Evolutionary conservation across 2,113 vertebrate genomes (phyloP).

Genomic region (Saguinus imperator): DNA sequence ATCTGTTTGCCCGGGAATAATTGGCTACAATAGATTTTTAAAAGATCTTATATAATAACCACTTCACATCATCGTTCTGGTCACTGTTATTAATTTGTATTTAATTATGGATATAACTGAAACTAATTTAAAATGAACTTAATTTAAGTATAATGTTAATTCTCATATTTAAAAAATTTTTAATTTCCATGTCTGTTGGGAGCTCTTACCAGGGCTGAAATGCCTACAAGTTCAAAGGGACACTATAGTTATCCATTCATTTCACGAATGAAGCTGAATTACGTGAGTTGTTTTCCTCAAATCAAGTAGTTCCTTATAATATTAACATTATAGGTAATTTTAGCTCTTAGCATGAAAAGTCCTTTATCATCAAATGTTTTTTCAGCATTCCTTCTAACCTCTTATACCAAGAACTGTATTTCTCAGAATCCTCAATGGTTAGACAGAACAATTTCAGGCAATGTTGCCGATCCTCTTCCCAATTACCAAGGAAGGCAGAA

Average conservation of each 20-base stretch:
- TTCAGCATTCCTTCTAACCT: not conserved
- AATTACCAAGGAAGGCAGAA: not conserved
- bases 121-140: not conserved
- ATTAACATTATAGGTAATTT: not conserved
- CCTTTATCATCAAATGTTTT: not conserved
- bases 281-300: not conserved
- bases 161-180: not conserved
- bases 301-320: not conserved
- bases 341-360: not conserved
- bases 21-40: not conserved
- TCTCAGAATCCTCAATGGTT: not conserved
- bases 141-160: not conserved
- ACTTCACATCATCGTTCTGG: not conserved
- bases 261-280: not conserved
- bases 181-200: not conserved
- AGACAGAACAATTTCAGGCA: not conserved
- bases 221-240: not conserved
- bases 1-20: not conserved
- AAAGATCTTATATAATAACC: not conserved
- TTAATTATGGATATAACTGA: not conserved
- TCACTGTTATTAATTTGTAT: not conserved
- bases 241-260: not conserved
- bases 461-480: not conserved
- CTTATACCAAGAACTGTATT: not conserved
- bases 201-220: not conserved